Evolutionary conservation across 2,113 vertebrate genomes (phyloP).

Genomic region (Rhineura floridana): DNA sequence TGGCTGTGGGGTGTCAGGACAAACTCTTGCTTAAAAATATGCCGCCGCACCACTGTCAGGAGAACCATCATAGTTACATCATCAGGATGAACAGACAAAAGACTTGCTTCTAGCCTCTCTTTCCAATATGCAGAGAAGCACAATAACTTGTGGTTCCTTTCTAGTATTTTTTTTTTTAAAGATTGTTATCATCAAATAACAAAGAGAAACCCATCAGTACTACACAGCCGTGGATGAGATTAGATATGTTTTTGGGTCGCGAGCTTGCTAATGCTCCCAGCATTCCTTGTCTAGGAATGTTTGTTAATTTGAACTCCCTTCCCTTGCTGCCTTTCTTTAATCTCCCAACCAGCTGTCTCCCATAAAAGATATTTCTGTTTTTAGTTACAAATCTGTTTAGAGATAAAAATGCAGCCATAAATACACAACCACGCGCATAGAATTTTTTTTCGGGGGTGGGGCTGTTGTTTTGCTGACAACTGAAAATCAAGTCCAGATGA

Average conservation of each 20-base stretch:
- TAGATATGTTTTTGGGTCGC: constrained; percentile 75
- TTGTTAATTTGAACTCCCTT: constrained; percentile 78
- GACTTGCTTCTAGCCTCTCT: constrained; percentile 53
- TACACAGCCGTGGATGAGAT: constrained; percentile 59
- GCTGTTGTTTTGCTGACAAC: constrained; percentile 70
- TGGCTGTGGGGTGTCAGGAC: no score
- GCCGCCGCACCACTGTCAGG: no score
- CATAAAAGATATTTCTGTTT: constrained; percentile 86
- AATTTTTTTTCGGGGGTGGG: neutral
- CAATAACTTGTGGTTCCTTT: constrained; percentile 37
- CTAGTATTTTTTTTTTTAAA: constrained; percentile 45
- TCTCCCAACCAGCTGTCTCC: constrained; percentile 83
- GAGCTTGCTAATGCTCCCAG: constrained; percentile 73
- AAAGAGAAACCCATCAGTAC: constrained; percentile 59
- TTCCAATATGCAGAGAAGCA: constrained; percentile 37
- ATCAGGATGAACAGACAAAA: constrained; percentile 9
- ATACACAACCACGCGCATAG: constrained; percentile 74
- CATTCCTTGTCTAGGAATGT: constrained; percentile 78
- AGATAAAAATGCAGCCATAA: constrained; percentile 80
- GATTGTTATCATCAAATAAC: constrained; percentile 52
- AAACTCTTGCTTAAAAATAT: neutral
- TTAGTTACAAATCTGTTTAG: constrained; percentile 87
- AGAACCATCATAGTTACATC: neutral
- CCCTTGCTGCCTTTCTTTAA: constrained; percentile 77
- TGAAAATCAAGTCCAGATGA: constrained; percentile 75